Evolutionary conservation across 2,797 vertebrate genomes (phyloP).

Genomic region (Chelonia mydas): DNA sequence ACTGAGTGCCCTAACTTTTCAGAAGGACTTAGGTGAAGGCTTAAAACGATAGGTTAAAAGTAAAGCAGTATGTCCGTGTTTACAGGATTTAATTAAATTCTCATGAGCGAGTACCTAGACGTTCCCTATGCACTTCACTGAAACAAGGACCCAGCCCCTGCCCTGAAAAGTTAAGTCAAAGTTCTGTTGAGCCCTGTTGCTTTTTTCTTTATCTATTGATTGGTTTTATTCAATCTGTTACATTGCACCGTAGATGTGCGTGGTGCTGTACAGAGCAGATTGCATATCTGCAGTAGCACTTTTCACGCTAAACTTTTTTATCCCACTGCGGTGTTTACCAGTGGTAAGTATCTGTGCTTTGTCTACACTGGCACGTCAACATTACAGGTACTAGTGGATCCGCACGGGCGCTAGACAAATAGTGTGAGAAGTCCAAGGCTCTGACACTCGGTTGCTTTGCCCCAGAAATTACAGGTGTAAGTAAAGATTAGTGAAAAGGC

Average conservation of each 20-base stretch:
- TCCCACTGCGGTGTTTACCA: background rate
- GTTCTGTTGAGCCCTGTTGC: background rate
- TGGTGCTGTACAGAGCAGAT: background rate
- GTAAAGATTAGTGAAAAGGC: accelerated
- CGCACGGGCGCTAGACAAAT: background rate
- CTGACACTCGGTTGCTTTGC: background rate
- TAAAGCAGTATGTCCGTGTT: background rate
- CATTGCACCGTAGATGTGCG: background rate
- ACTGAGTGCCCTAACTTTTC: background rate
- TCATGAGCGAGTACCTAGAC: background rate
- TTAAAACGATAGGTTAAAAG: background rate
- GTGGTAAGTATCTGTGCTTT: background rate
- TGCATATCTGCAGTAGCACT: background rate
- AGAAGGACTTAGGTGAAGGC: background rate
- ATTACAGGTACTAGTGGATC: background rate
- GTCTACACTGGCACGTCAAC: background rate
- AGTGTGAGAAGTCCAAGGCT: background rate
- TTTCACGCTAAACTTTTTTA: background rate
- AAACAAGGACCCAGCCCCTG: conserved; percentile 10
- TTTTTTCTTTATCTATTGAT: background rate
- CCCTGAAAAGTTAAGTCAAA: conserved; percentile 25
- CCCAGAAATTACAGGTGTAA: background rate
- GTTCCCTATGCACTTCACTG: background rate
- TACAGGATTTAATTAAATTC: background rate
- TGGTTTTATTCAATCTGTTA: background rate